Evolutionary conservation across 2,113 vertebrate species (phyloP).

Genomic region (Galeopterus variegatus): DNA sequence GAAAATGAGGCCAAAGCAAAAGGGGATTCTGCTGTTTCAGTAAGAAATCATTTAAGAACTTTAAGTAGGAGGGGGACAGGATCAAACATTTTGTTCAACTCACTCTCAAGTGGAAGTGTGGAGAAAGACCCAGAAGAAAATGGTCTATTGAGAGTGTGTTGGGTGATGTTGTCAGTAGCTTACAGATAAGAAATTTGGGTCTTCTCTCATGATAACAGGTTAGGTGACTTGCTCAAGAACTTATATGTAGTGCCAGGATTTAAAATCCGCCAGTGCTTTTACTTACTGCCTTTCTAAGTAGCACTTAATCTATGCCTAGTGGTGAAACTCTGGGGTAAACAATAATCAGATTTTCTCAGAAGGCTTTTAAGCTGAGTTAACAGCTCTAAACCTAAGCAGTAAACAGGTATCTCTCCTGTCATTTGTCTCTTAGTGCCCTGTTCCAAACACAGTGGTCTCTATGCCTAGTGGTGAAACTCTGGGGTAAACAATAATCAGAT

Average conservation of each 20-base stretch:
- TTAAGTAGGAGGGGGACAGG: conserved; percentile 7
- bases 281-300: conserved; percentile 31
- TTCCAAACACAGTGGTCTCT: conserved; percentile 21
- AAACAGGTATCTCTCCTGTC: conserved; percentile 11
- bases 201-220: neutral
- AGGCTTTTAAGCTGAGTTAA: conserved; percentile 39
- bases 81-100: conserved; percentile 21
- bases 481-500: conserved; percentile 2
- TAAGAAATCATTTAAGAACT: conserved; percentile 59
- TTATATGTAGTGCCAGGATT: conserved; percentile 17
- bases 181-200: conserved; percentile 18
- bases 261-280: conserved; percentile 12
- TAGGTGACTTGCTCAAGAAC: conserved; percentile 59
- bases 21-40: neutral
- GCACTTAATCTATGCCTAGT: conserved; percentile 22
- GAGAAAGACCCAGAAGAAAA: neutral
- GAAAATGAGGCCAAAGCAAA: conserved; percentile 36
- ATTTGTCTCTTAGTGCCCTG: neutral
- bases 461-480: neutral
- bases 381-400: conserved; percentile 18
- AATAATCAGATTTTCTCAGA: conserved; percentile 57
- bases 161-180: neutral
- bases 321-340: neutral
- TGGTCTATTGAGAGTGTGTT: conserved; percentile 2
- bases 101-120: neutral